Base-by-base conservation (phyloP, 2,888 invertebrate genomes). In the Dolichomitus sp. region DNA sequence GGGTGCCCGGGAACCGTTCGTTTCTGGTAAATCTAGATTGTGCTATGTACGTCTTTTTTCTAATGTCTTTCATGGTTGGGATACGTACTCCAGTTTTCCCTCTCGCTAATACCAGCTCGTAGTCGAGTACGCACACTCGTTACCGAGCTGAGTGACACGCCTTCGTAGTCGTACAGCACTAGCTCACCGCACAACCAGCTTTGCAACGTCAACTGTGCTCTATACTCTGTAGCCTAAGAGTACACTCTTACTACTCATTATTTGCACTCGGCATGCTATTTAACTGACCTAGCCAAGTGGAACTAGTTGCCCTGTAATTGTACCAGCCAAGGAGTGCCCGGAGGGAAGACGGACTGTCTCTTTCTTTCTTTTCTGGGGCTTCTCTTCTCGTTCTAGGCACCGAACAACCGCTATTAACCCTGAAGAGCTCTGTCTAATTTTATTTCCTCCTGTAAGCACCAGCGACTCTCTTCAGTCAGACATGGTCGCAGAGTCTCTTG, bases 291-390 rank as follows among this genome's bases (percentile, higher is more conserved):
- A 82, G 77, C 85, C 83, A 81, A 84, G 84, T 83, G 86, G 83
- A 87, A 87, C 84, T 86, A 81, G 85, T 87, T 85, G 84, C 81
- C 81, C 83, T 85, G 83, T 86, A 86, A 86, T 86, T 87, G 84
- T 86, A 77, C 81, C 81, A 59, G 48, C 74, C 75, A 83, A 81
- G 85, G 87, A 86, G 86, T 83, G 84, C 83, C 84, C 57, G 45
- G 83, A 77, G 83, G 83, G 68, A 80, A 79, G 79, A 85, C 78
- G 65, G 69, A 61, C 75, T 82, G 70, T 82, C 69, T 52, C 63
- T 65, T 19, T 57, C 52, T 48, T n/a, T 48, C n/a, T 14, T 17
- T 48, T 48, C 52, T 42, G 54, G 59, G 61, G 9, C 50, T 65
- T 50, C 48, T 72, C 66, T 61, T 65, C 78, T 77, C 81, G 73